These are phyloP conservation scores for Aquatica leii DNA, from an alignment of 2,888 invertebrate species.

Conservation along the genomic window DNA sequence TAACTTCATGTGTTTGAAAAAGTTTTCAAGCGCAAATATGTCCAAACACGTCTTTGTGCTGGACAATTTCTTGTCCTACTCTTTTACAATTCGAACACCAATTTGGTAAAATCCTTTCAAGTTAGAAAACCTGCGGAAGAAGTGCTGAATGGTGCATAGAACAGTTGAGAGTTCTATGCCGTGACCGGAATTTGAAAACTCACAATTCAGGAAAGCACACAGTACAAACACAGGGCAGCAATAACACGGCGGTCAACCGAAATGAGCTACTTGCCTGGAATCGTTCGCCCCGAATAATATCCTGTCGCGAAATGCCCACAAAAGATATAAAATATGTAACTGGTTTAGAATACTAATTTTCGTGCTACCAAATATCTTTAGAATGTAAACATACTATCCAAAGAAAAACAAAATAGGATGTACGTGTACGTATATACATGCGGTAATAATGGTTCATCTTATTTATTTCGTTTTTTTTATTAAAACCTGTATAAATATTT, in stretches of 20 bases:
- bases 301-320: constrained; percentile 57
- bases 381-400: constrained; percentile 20
- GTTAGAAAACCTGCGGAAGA: constrained; percentile 47
- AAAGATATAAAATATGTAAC: constrained; percentile 60
- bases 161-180: constrained; percentile 48
- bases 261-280: constrained; percentile 56
- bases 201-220: constrained; percentile 41
- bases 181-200: constrained; percentile 51
- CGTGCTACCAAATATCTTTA: constrained; percentile 26
- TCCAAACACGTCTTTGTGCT: constrained; percentile 47
- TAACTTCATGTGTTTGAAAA: constrained; percentile 51
- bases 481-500: too few species aligned
- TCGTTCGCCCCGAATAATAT: constrained; percentile 57
- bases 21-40: constrained; percentile 51
- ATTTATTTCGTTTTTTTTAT: too few species aligned
- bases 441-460: too few species aligned
- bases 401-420: background rate
- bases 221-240: constrained; percentile 51
- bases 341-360: constrained; percentile 55
- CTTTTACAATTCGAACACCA: constrained; percentile 50
- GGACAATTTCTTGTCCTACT: constrained; percentile 50
- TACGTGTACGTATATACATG: too few species aligned
- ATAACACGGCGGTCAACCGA: constrained; percentile 59
- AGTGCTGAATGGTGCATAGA: constrained; percentile 54
- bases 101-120: constrained; percentile 48